These are phyloP conservation scores for Hirtodrosophila alboralis DNA, from an alignment of 2,888 invertebrate genomes.

Conservation along the genomic window DNA sequence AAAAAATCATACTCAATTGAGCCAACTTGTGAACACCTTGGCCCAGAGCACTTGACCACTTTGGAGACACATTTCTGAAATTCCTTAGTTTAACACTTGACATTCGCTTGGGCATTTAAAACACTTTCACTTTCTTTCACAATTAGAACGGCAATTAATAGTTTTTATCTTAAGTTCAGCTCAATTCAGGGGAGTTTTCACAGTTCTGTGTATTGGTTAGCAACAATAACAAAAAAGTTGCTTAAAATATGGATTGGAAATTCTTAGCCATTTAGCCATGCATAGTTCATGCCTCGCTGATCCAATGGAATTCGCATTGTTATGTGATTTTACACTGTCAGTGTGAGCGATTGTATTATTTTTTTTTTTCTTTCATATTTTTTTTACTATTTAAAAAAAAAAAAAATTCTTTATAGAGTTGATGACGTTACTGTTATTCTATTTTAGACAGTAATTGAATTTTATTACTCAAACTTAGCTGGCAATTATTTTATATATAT, in stretches of 20 bases:
- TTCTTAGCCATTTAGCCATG: conserved; percentile 61
- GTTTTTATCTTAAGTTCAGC: neutral
- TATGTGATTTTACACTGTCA: conserved; percentile 18
- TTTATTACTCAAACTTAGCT: conserved; percentile 25
- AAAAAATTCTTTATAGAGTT: too few relatives aligned
- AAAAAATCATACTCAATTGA: conserved; percentile 10
- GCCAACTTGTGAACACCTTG: neutral
- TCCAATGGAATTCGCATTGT: conserved; percentile 57
- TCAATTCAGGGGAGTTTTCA: conserved; percentile 4
- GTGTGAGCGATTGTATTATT: conserved; percentile 11
- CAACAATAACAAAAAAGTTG: neutral
- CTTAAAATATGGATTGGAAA: conserved; percentile 26
- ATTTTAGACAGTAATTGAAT: conserved; percentile 25
- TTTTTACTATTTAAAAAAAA: conserved; percentile 8
- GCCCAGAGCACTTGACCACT: conserved; percentile 6
- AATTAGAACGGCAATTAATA: conserved; percentile 15
- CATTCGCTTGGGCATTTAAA: conserved; percentile 14
- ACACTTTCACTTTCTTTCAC: conserved; percentile 45
- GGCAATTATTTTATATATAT: conserved; percentile 17
- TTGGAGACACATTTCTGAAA: conserved; percentile 30
- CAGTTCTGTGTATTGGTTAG: neutral
- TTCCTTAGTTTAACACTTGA: conserved; percentile 24
- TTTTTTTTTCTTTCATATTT: conserved; percentile 17
- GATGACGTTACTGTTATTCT: conserved; percentile 19
- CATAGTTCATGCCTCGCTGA: conserved; percentile 70